Percentiles rank a stretch among this genome's conserved stretches.
phyloP scores from a whole-genome alignment of 2,888 invertebrate genomes.

The Eretmocerus hayati region DNA sequence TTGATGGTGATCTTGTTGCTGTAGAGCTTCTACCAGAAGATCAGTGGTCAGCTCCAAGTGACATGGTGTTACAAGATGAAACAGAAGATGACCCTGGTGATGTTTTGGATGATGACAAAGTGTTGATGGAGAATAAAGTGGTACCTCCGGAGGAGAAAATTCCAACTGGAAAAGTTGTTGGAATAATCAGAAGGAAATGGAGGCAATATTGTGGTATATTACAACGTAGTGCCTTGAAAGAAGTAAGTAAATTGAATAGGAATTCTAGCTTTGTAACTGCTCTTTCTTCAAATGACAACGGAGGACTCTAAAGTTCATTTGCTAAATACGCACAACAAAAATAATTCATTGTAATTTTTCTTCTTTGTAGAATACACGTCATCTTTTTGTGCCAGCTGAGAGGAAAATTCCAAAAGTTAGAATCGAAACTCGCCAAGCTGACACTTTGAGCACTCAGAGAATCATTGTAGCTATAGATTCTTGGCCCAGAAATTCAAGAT shows the following conservation, averaged over 20 bases:
- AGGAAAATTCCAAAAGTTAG: constrained; percentile 88
- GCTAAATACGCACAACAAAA: no score
- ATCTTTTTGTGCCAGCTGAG: constrained; percentile 92
- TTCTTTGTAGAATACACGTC: constrained; percentile 50
- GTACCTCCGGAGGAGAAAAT: constrained; percentile 30
- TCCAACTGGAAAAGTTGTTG: constrained; percentile 75
- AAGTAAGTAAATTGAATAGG: constrained; percentile 38
- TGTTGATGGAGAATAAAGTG: constrained; percentile 33
- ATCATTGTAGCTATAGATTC: constrained; percentile 94
- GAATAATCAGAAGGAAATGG: constrained; percentile 94
- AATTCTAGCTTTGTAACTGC: no score
- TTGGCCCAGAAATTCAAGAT: constrained; percentile 90
- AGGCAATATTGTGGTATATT: constrained; percentile 96
- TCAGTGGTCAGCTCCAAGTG: constrained; percentile 88
- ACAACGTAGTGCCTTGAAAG: constrained; percentile 66
- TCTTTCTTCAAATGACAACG: no score
- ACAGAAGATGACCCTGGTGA: constrained; percentile 63
- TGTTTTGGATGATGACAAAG: constrained; percentile 56
- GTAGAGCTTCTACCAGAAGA: constrained; percentile 79
- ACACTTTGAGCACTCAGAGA: constrained; percentile 70
- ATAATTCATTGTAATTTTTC: neutral
- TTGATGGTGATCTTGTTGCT: constrained; percentile 91
- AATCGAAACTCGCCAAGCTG: constrained; percentile 90
- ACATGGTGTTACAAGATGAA: constrained; percentile 72
- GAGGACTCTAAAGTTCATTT: no score